phyloP scores from a whole-genome alignment of 2,888 invertebrate genomes.

The Agrilus mali region DNA sequence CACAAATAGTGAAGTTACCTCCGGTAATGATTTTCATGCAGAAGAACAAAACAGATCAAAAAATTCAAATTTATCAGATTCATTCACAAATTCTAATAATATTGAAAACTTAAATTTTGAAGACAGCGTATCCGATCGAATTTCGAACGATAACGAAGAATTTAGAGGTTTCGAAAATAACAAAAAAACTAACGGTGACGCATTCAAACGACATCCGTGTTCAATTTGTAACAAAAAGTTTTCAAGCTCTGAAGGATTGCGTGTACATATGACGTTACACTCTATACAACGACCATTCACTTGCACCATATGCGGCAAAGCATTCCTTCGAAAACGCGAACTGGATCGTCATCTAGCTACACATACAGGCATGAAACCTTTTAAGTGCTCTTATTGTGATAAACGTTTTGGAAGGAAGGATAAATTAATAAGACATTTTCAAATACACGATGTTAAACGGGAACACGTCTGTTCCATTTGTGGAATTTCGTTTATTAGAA shows the following conservation, averaged over 20 bases:
- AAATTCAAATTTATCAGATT: background rate
- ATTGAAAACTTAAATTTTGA: too few relatives aligned
- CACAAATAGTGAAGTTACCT: constrained; percentile 16
- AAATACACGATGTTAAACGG: constrained; percentile 44
- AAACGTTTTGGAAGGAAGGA: constrained; percentile 57
- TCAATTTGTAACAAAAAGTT: constrained; percentile 25
- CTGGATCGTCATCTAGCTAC: constrained; percentile 54
- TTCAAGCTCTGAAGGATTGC: constrained; percentile 18
- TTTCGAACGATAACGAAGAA: too few relatives aligned
- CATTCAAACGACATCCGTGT: constrained; percentile 20
- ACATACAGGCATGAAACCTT: constrained; percentile 55
- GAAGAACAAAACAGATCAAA: constrained; percentile 2
- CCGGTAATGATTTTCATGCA: constrained; percentile 14
- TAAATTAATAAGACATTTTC: constrained; percentile 53
- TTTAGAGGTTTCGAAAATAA: constrained; percentile 14
- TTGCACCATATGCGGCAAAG: constrained; percentile 54
- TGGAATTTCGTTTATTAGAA: constrained; percentile 44
- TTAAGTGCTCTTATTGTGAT: constrained; percentile 53
- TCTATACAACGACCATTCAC: constrained; percentile 42
- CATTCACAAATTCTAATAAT: too few relatives aligned
- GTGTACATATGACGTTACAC: constrained; percentile 39
- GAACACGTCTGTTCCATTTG: constrained; percentile 47
- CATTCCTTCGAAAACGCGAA: constrained; percentile 56
- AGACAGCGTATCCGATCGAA: too few relatives aligned
- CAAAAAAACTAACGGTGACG: constrained; percentile 7